Evolutionary conservation across 1,140 invertebrate genomes (phyloP), one percentile per base, ranked within the genome.

Genomic region (Macrobrachium nipponense): DNA sequence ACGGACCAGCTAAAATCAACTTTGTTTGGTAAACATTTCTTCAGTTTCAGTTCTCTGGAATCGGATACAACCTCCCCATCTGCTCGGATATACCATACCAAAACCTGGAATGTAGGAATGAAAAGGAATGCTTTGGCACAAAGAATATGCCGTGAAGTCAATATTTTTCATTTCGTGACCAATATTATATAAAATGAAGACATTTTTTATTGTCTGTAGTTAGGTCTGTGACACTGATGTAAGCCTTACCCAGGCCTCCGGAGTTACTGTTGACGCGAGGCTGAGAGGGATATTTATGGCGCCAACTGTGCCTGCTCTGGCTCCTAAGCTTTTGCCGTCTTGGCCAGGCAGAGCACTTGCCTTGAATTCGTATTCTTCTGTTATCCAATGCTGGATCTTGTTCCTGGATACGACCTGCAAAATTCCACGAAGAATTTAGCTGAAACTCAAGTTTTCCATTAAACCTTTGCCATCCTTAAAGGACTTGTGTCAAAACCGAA

Each of bases 31-130:
- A 81, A 62, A 61, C 80, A 81, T 27, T 62, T 62, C 44, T 81
- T 61, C 27, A 81, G 6, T 17, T 66, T 64, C 43, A 81, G 17
- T 44, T 70, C 51, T 58, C 80, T 62, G 27, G 80, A 64, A 58
- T 81, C 80, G 15, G 66, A 70, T 20, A 81, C 80, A 18, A 81
- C 80, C 20, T 81, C 80, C 6, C 80, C 80, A 36, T 73, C 70
- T 17, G 7, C 27, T 17, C 18, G 70, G 12, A 73, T 20, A 12
- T 36, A 36, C 70, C 70, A 73, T 20, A 73, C 70, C 15, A 73
- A 23, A 2, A 73, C 70, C 70, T 73, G 70, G n/a, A 73, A 51
- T 51, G 8, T 0, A 51, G 51, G 12, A 8, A 51, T 10, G 51
- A 10, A 8, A 51, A 51, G 51, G 12, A 8, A 51, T 10, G 51